Evolutionary conservation across 1,140 invertebrate species (phyloP).

Genomic region (Diachasmimorpha longicaudata): DNA sequence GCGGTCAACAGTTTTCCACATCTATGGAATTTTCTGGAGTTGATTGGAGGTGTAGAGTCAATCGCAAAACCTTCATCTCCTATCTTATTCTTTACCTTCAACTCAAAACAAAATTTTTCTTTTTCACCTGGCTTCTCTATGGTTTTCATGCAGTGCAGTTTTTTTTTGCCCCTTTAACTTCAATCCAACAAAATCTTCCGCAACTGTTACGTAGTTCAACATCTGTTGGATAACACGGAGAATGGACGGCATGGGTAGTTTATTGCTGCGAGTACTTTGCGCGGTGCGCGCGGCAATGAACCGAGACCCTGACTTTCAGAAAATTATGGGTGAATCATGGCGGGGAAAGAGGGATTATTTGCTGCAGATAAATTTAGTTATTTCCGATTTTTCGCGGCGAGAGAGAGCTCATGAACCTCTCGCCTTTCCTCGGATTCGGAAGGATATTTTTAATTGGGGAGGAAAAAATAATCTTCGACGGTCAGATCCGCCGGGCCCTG

Average conservation of each 20-base stretch:
- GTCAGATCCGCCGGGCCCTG: no score
- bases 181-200: conserved; percentile 4
- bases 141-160: background rate
- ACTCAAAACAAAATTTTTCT: conserved; percentile 1
- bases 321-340: background rate
- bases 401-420: no score
- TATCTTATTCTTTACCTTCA: background rate
- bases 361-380: background rate
- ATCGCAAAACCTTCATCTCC: background rate
- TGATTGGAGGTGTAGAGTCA: background rate
- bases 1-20: background rate
- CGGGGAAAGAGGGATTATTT: background rate
- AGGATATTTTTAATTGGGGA: no score
- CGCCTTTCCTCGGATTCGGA: no score
- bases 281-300: background rate
- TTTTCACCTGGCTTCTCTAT: background rate
- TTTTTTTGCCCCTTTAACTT: background rate
- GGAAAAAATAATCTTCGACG: no score
- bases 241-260: background rate
- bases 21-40: background rate
- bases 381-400: no score
- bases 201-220: conserved; percentile 2
- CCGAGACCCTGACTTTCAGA: background rate
- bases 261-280: background rate
- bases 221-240: background rate